These are phyloP conservation scores for Agriopis aurantiaria DNA, from an alignment of 2,888 invertebrate species.

Conservation along the genomic window DNA sequence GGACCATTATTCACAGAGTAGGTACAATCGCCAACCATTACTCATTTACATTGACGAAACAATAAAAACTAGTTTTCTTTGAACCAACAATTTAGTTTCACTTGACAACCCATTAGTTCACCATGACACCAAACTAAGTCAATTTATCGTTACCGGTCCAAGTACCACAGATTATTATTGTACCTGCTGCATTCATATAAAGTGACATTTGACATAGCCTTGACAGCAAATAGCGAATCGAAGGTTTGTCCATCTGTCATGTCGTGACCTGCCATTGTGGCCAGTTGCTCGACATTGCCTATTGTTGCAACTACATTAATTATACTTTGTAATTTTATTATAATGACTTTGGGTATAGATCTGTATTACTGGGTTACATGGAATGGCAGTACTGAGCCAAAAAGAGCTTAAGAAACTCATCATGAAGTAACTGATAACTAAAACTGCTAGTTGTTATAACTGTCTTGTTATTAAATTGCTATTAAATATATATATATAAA, in stretches of 20 bases:
- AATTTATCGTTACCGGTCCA: constrained; percentile 16
- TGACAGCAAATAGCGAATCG: constrained; percentile 53
- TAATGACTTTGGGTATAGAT: constrained; percentile 23
- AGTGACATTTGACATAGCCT: constrained; percentile 68
- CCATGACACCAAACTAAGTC: constrained; percentile 21
- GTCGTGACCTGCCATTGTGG: constrained; percentile 60
- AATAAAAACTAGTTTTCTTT: constrained; percentile 4
- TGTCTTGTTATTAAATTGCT: no score
- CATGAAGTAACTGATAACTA: no score
- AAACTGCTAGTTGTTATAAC: no score
- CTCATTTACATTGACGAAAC: no score
- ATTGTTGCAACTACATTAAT: constrained; percentile 57
- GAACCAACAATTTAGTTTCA: neutral
- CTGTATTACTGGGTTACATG: neutral
- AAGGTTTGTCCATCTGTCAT: constrained; percentile 61
- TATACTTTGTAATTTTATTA: constrained; percentile 49
- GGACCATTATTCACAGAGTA: no score
- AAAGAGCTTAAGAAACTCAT: no score
- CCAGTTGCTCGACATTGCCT: constrained; percentile 55
- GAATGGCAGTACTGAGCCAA: no score
- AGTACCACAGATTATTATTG: constrained; percentile 3
- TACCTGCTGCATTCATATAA: constrained; percentile 55
- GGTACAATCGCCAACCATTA: no score
- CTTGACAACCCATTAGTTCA: constrained; percentile 10
- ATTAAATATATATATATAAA: no score